Base-by-base conservation (phyloP, 2,113 vertebrate species). In the Muscicapa adusta region DNA sequence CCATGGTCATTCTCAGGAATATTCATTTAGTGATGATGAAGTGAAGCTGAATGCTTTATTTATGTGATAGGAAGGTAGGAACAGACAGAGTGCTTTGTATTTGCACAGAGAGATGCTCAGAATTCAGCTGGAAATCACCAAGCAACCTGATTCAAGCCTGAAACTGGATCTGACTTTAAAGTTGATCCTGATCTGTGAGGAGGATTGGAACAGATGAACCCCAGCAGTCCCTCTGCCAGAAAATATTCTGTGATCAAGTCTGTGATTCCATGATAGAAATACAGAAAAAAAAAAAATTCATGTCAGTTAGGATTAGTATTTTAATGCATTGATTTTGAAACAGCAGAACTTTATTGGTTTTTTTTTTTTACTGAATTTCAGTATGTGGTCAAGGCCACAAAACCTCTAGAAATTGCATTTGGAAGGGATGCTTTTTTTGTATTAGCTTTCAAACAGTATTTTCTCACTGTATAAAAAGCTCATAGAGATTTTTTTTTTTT, bases 41-140 rank as follows among this genome's bases (percentile, higher is more conserved):
- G 19, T 60, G 42, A 92, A 76, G 62, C 75, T 93, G n/a, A 76
- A 95, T 93, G 56, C 58, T 82, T 81, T 53, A 60, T 85, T 14
- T 62, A 18, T 45, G 40, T 81, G 40, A 54, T 68, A 36, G 33
- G 70, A 58, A 63, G 66, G 9, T 7, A 61, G 68, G 60, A 91
- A 31, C 58, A 89, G 88, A 24, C 8, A 13, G 8, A 58, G 48
- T 5, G 50, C 28, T 9, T 42, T 58, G 17, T 29, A 2, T 38
- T 54, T 54, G 51, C 61, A 63, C 58, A 42, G 47, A 42, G 33
- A 51, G 40, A 5, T 72, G 47, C 48, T 92, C 43, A 51, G 54
- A 83, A 72, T 75, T 34, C 71, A 85, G 15, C 38, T 88, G 89
- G 83, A 71, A 90, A 25, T 61, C 16, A 1, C n/a, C 40, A 60